Evolutionary conservation across 64 coral and sea anemone species (phyloP), one percentile per base, ranked within the genome.

Genomic region (Pocillopora verrucosa): DNA sequence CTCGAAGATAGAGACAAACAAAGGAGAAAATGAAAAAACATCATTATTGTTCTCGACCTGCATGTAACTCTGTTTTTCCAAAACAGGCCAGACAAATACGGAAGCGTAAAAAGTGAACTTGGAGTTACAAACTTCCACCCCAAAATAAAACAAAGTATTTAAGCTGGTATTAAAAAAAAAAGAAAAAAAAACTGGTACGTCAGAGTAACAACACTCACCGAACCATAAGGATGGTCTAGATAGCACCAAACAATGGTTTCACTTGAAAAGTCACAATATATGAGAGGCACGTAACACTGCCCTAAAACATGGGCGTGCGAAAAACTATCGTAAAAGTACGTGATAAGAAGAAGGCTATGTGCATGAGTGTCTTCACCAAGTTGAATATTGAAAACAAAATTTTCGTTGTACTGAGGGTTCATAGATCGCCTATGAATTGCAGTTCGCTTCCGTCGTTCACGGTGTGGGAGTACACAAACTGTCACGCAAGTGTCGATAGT

Each of bases 401-500:
- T 88, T 51, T 97, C 95, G 75, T 97, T 97, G 60, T 97, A 97
- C 56, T 68, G 83, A 26, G 95, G 95, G 45, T 91, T 97, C 16
- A 93, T 65, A 9, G 95, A 97, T 0, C 95, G 91, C 17, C 95
- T 83, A 69, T 88, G 88, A 82, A 97, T 97, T 0, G 95, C 95
- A 3, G 91, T 97, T 77, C 93, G 95, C 75, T 97, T 93, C 72
- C 88, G 87, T 9, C 73, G 72, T 16, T 88, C 83, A 61, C 95
- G 91, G 77, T 97, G 60, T 16, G 95, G 95, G 77, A 97, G 95
- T 72, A 97, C 89, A 35, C 85, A 83, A 74, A 97, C 36, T 25
- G 92, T 97, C 51, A 97, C 82, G 61, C 95, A 97, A 57, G 95
- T 97, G 81, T 97, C 95, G 16, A 97, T 86, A 62, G 88, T 97